Evolutionary conservation across 2,888 invertebrate genomes (phyloP).

Genomic region (Dryococelus australis): DNA sequence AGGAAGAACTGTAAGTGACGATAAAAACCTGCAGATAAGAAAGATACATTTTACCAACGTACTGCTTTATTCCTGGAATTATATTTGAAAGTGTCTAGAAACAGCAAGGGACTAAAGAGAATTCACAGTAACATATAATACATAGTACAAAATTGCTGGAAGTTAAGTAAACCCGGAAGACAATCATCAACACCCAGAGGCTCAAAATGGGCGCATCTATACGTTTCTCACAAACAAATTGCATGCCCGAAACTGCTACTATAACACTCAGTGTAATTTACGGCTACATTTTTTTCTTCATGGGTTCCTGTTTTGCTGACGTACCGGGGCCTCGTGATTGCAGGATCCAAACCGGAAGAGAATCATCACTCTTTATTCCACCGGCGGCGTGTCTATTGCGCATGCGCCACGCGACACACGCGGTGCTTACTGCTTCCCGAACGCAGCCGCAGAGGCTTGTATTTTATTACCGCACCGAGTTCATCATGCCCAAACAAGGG

Average conservation of each 20-base stretch:
- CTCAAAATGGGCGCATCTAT: too few relatives aligned
- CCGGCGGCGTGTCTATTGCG: neutral
- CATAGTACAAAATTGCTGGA: too few relatives aligned
- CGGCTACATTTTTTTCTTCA: neutral
- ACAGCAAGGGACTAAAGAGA: too few relatives aligned
- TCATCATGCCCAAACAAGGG: conserved; percentile 8
- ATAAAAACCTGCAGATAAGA: too few relatives aligned
- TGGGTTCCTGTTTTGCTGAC: neutral
- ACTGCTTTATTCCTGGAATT: too few relatives aligned
- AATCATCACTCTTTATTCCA: neutral
- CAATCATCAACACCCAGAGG: too few relatives aligned
- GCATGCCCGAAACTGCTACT: neutral
- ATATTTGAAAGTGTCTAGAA: too few relatives aligned
- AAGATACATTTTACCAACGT: too few relatives aligned
- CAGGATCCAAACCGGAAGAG: neutral
- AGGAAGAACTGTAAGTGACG: too few relatives aligned
- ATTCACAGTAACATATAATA: too few relatives aligned
- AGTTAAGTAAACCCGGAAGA: too few relatives aligned
- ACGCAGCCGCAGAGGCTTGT: neutral
- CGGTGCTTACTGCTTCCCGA: neutral
- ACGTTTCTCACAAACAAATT: too few relatives aligned
- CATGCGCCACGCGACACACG: neutral
- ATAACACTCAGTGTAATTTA: neutral
- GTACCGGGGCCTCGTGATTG: neutral
- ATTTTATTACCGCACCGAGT: neutral